phyloP scores from a whole-genome alignment of 2,888 invertebrate genomes.

The Coronaproctus castanopsis region DNA sequence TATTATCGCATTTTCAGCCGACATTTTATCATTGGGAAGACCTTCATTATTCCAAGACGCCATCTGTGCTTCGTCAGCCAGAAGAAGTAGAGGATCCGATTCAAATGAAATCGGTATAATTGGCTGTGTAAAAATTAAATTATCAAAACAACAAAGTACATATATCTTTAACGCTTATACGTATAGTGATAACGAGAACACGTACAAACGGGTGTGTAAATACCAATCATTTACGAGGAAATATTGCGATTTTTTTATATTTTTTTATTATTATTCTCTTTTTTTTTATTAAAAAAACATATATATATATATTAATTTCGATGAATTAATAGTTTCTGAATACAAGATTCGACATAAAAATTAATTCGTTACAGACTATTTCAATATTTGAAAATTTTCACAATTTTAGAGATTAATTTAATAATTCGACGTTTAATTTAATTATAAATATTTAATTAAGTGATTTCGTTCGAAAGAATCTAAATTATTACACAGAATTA shows the following conservation, averaged over 20 bases:
- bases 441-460: too few species aligned
- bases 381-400: too few species aligned
- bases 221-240: not conserved
- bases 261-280: too few species aligned
- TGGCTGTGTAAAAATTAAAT: conserved; percentile 29
- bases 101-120: conserved; percentile 59
- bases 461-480: too few species aligned
- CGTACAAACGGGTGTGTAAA: not conserved
- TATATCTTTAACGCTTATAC: not conserved
- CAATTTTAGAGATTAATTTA: too few species aligned
- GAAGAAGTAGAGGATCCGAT: conserved; percentile 60
- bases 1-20: conserved; percentile 83
- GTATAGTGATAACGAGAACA: not conserved
- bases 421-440: too few species aligned
- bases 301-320: too few species aligned
- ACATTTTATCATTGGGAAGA: conserved; percentile 80
- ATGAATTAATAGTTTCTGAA: too few species aligned
- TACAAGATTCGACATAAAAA: too few species aligned
- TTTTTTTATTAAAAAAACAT: too few species aligned
- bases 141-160: not conserved
- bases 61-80: conserved; percentile 80
- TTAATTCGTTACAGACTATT: too few species aligned
- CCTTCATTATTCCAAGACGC: conserved; percentile 90
- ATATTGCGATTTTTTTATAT: not conserved
- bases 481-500: too few species aligned